phyloP scores from a whole-genome alignment of 2,113 vertebrate genomes.

The Psephotus haematonotus region DNA sequence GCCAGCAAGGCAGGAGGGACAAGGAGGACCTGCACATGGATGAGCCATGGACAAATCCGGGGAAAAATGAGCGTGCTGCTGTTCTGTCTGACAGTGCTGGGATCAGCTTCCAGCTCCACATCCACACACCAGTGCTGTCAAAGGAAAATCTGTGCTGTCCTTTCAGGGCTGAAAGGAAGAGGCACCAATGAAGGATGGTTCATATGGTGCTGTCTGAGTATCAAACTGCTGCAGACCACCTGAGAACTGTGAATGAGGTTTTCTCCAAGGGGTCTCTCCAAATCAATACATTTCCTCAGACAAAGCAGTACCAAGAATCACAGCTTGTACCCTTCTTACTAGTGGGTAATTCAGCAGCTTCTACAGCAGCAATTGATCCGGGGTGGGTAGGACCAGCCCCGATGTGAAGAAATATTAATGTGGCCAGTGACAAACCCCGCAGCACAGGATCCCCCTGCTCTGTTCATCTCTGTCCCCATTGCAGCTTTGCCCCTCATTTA shows the following conservation, averaged over 20 bases:
- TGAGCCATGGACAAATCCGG: background rate
- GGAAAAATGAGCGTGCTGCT: background rate
- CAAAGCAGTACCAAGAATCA: background rate
- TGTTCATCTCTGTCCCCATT: too few relatives aligned
- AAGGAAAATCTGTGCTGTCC: background rate
- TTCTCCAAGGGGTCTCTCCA: background rate
- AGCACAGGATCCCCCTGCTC: background rate
- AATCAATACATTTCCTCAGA: background rate
- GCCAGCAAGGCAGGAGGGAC: background rate
- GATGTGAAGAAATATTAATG: rapidly evolving
- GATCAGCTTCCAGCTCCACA: too few relatives aligned
- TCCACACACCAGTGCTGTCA: rapidly evolving
- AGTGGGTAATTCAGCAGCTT: background rate
- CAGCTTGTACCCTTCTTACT: background rate
- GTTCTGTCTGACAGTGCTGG: background rate
- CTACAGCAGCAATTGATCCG: background rate
- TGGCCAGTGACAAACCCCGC: background rate
- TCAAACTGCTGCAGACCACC: background rate
- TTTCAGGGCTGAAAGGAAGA: background rate
- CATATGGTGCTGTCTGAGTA: background rate
- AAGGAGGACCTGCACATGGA: background rate
- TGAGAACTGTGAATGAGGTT: background rate
- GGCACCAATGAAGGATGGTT: background rate
- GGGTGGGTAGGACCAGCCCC: background rate
- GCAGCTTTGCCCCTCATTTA: background rate